phyloP scores from a whole-genome alignment of 2,888 invertebrate species.

The Nesidiocoris tenuis region DNA sequence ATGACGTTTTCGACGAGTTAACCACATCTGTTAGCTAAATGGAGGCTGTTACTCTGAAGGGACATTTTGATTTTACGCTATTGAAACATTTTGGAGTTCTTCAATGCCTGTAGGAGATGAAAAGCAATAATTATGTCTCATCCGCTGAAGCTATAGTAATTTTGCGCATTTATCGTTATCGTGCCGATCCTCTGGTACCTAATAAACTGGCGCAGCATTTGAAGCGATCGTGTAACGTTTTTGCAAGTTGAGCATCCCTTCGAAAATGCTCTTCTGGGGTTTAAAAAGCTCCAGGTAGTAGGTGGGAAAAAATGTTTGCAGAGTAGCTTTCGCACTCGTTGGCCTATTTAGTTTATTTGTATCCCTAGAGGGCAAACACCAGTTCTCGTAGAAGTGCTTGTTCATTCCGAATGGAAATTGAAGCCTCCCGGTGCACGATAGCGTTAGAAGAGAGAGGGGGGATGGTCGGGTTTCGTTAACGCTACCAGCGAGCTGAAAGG shows the following conservation, averaged over 20 bases:
- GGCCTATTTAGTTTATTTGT: conserved; percentile 17
- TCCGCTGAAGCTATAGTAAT: too few species aligned
- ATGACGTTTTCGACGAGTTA: too few species aligned
- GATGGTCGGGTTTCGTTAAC: not conserved
- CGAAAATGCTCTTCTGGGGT: not conserved
- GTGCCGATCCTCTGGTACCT: too few species aligned
- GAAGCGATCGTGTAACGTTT: not conserved
- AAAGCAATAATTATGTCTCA: too few species aligned
- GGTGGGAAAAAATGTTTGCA: not conserved
- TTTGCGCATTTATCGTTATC: too few species aligned
- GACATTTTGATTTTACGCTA: too few species aligned
- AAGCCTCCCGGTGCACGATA: conserved; percentile 14
- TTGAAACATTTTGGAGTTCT: too few species aligned
- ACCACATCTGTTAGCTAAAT: too few species aligned
- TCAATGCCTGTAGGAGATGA: too few species aligned
- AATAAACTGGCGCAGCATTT: too few species aligned
- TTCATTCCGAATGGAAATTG: conserved; percentile 33
- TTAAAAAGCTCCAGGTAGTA: not conserved
- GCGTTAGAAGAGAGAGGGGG: not conserved
- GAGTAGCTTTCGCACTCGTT: not conserved
- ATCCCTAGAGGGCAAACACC: conserved; percentile 12
- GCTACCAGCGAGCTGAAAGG: not conserved
- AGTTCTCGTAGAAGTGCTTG: conserved; percentile 3
- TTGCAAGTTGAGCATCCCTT: not conserved
- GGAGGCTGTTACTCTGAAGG: too few species aligned